Conservation (phyloP, 2,888 invertebrate genomes). For the Xylota segnis region DNA sequence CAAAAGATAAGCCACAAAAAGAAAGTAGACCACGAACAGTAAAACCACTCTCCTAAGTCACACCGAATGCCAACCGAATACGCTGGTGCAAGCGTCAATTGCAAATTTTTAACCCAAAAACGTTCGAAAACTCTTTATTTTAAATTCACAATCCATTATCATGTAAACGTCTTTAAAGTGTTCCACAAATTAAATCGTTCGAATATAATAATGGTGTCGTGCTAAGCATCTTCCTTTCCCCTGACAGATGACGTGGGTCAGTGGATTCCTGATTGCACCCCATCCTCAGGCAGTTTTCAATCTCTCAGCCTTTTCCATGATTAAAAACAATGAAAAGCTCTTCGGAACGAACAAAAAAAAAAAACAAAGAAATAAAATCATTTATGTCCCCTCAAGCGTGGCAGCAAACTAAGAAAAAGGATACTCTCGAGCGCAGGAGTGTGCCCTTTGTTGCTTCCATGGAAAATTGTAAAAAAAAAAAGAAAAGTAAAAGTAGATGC, state of each 20-base stretch:
- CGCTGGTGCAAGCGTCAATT: no score
- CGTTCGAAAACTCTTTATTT: no score
- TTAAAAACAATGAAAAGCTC: neutral
- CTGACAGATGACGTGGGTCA: conserved; percentile 20
- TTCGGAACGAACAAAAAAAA: neutral
- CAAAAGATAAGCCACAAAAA: no score
- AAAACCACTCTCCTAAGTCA: no score
- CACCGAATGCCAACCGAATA: no score
- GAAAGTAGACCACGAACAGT: no score
- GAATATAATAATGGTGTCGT: neutral
- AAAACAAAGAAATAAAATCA: conserved; percentile 31
- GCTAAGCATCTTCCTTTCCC: neutral
- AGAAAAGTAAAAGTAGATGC: no score
- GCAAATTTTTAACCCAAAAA: no score
- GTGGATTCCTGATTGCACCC: conserved; percentile 10
- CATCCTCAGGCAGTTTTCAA: conserved; percentile 9
- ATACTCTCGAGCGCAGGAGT: neutral
- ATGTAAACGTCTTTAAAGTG: neutral
- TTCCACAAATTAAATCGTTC: neutral
- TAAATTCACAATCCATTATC: no score
- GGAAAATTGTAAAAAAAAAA: no score
- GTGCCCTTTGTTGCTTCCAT: no score
- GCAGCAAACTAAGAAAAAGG: neutral
- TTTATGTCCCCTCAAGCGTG: conserved; percentile 26
- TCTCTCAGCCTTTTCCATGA: neutral